Percentiles rank a stretch among this genome's conserved stretches.
Conservation (phyloP, 2,797 vertebrate genomes). For the Eulemur albifrons region DNA sequence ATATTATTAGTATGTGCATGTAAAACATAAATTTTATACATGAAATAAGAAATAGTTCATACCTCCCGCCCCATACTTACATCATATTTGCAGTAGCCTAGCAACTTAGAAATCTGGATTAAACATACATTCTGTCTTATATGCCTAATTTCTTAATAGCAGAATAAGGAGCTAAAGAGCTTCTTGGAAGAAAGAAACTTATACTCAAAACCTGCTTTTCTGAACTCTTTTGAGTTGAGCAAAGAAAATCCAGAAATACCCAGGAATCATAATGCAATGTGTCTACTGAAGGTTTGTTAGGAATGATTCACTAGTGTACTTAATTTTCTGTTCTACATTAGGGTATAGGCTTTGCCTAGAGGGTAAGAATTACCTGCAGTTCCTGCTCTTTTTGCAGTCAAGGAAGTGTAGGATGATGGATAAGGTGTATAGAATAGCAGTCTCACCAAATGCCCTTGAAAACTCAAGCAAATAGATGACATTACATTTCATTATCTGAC, state of each 20-base stretch:
- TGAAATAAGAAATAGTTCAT: background rate
- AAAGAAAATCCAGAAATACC: background rate
- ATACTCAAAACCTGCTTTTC: constrained; percentile 11
- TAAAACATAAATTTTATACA: background rate
- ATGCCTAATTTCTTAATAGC: background rate
- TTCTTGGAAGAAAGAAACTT: constrained; percentile 35
- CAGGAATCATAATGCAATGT: background rate
- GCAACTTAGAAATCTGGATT: constrained; percentile 3
- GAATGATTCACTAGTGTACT: constrained; percentile 16
- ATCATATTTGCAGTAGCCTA: background rate
- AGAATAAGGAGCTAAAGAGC: constrained; percentile 1
- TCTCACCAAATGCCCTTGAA: constrained; percentile 45
- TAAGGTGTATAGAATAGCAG: background rate
- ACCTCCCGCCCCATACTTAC: rapidly evolving
- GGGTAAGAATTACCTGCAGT: background rate
- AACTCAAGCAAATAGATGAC: constrained; percentile 4
- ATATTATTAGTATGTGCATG: background rate
- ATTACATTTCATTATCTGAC: constrained; percentile 55
- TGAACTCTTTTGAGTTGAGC: background rate
- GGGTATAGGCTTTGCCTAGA: constrained; percentile 19
- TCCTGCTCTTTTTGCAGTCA: background rate
- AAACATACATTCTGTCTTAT: background rate
- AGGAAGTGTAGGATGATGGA: constrained; percentile 6
- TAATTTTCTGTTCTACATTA: background rate
- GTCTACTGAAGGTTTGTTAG: constrained; percentile 6